Conservation (phyloP, 1,140 invertebrate genomes). For the Drosophila subpulchrella region DNA sequence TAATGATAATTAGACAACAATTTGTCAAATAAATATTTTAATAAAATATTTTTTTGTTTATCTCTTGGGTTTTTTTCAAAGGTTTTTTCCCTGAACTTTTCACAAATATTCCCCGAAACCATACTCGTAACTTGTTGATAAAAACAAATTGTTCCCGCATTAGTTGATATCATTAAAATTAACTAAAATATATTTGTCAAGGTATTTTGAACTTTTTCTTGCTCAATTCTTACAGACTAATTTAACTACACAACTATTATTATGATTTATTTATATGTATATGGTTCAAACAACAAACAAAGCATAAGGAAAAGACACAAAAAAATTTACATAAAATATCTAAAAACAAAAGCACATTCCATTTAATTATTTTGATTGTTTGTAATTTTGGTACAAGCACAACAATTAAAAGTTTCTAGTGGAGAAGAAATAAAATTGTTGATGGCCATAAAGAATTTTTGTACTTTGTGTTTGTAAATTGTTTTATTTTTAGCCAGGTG, state of each 20-base stretch:
- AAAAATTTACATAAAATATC: slow-evolving; percentile 80
- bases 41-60: too few species aligned
- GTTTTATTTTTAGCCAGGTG: slow-evolving; percentile 47
- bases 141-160: background rate
- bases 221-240: slow-evolving; percentile 22
- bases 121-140: background rate
- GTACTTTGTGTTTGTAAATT: slow-evolving; percentile 47
- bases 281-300: slow-evolving; percentile 67
- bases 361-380: slow-evolving; percentile 52
- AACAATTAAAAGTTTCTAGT: slow-evolving; percentile 70
- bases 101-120: background rate
- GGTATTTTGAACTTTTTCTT: slow-evolving; percentile 13
- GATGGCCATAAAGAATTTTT: slow-evolving; percentile 46
- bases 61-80: background rate
- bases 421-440: slow-evolving; percentile 49
- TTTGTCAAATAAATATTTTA: background rate
- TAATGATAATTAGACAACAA: too few species aligned
- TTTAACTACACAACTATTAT: slow-evolving; percentile 21
- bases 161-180: background rate
- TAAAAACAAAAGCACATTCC: slow-evolving; percentile 81
- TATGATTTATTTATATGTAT: background rate
- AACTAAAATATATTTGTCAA: background rate
- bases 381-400: slow-evolving; percentile 52
- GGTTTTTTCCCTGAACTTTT: background rate
- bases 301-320: slow-evolving; percentile 54